These are phyloP conservation scores for Coenonympha arcania DNA, from an alignment of 2,888 invertebrate species.

Conservation along the genomic window DNA sequence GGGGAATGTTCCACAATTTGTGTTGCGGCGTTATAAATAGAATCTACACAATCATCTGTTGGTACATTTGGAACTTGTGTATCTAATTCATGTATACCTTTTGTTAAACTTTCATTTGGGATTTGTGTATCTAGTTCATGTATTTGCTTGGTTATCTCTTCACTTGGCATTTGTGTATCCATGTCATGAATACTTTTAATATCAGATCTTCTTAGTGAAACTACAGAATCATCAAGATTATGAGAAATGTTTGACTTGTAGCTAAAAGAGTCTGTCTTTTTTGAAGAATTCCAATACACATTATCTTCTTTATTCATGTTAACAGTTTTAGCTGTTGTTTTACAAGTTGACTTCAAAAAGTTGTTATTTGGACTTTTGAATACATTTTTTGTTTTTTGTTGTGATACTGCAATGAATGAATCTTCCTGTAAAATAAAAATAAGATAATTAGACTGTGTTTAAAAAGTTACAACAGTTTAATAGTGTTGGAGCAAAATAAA, in stretches of 20 bases:
- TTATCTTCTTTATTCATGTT: slow-evolving; percentile 49
- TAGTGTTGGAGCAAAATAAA: too few relatives aligned
- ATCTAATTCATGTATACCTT: too few relatives aligned
- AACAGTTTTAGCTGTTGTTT: slow-evolving; percentile 45
- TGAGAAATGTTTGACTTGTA: slow-evolving; percentile 39
- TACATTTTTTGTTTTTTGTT: slow-evolving; percentile 36
- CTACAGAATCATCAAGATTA: slow-evolving; percentile 36
- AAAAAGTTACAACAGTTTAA: too few relatives aligned
- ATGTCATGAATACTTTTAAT: slow-evolving; percentile 35
- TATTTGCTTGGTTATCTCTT: slow-evolving; percentile 31
- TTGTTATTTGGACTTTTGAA: slow-evolving; percentile 42
- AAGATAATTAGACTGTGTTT: too few relatives aligned
- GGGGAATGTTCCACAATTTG: slow-evolving; percentile 31
- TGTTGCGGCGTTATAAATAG: slow-evolving; percentile 43
- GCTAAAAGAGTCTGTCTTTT: slow-evolving; percentile 47
- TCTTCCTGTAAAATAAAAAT: slow-evolving; percentile 53
- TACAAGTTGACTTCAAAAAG: slow-evolving; percentile 46
- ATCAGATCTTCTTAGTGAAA: slow-evolving; percentile 27
- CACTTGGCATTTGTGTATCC: slow-evolving; percentile 47
- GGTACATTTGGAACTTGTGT: too few relatives aligned
- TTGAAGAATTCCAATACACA: slow-evolving; percentile 51
- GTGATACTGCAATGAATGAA: slow-evolving; percentile 51
- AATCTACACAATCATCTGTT: slow-evolving; percentile 27
- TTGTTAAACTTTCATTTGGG: too few relatives aligned
- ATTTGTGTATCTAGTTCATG: slow-evolving; percentile 31